Evolutionary conservation across 2,888 invertebrate genomes (phyloP), one percentile per base, ranked within the genome.

Genomic region (Alsophila aescularia): DNA sequence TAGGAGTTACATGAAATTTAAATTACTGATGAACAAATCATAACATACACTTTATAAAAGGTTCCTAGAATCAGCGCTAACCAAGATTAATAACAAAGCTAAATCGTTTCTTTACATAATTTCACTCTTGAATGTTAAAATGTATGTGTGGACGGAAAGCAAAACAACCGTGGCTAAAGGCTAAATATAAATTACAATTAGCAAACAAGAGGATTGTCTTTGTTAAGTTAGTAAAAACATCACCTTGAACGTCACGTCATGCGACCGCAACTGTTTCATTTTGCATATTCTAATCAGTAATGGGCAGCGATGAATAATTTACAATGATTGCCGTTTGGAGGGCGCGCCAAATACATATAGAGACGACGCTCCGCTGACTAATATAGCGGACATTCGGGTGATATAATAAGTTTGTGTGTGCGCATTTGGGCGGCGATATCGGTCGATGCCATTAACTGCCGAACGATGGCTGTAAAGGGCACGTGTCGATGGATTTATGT

Each of bases 251-350:
- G 32, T 45, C 13, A 40, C 32, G 18, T 18, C 14, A 32, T 21
- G 15, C 32, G 37, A 24, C 15, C 21, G 44, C 34, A 12, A 41
- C 29, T 44, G 39, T 32, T 40, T 35, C 3, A 6, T 52, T 54
- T 47, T 48, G 31, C 36, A 54, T 43, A 54, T 43, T 43, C 50
- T 37, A 56, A 50, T 41, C 48, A 18, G 34, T 45, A 56, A 58
- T 49, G 48, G 45, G 34, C 52, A 32, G 41, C 45, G 55, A 55
- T 45, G 58, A 57, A 59, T 60, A 52, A 60, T 52, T 40, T 43
- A 64, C 44, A 47, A 50, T 42, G 36, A 29, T 39, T 12, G 44
- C 55, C 51, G 48, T 43, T 31, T 55, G 43, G 50, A 10, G 43
- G 55, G 42, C 52, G 52, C 37, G 56, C 44, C 48, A 43, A 42